These are phyloP conservation scores for Oryzias dopingdopingensis DNA, from an alignment of 2,797 vertebrate species.

Conservation along the genomic window DNA sequence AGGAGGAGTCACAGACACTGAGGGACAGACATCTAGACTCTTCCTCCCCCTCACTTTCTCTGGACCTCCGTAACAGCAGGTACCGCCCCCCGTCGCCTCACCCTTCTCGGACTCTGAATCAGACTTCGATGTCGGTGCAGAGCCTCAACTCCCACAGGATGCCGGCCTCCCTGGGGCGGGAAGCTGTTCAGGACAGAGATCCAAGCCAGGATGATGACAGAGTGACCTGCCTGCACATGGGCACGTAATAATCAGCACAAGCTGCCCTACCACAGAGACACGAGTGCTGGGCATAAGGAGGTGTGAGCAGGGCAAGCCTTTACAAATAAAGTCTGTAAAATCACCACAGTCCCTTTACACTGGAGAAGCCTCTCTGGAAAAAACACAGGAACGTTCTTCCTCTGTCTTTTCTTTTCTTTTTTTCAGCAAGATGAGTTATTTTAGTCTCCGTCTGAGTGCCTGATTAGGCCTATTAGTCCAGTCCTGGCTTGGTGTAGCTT, in stretches of 20 bases:
- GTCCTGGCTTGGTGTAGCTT: constrained; percentile 60
- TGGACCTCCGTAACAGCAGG: constrained; percentile 49
- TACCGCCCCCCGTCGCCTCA: constrained; percentile 58
- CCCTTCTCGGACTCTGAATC: constrained; percentile 43
- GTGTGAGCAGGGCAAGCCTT: constrained; percentile 46
- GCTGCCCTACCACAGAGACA: constrained; percentile 52
- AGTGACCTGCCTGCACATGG: constrained; percentile 66
- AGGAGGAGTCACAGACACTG: constrained; percentile 68
- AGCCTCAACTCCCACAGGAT: constrained; percentile 58
- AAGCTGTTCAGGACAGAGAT: constrained; percentile 44
- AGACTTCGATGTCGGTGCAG: constrained; percentile 60
- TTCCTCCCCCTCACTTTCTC: constrained; percentile 56
- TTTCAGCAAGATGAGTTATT: constrained; percentile 44
- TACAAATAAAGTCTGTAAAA: constrained; percentile 66
- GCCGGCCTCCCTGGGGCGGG: constrained; percentile 32
- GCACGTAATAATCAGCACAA: constrained; percentile 74
- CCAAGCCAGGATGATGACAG: constrained; percentile 69
- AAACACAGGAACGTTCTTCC: constrained; percentile 44
- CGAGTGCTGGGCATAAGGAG: constrained; percentile 20
- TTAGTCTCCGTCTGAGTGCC: constrained; percentile 52
- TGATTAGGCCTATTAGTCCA: constrained; percentile 44
- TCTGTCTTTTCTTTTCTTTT: constrained; percentile 37
- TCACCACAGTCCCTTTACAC: constrained; percentile 77
- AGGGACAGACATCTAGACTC: constrained; percentile 53
- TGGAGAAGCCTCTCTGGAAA: constrained; percentile 66